Evolutionary conservation across 30 jellyfish, hydroid and myxozoan species (phyloP).

Genomic region (Haliclystus octoradiatus): DNA sequence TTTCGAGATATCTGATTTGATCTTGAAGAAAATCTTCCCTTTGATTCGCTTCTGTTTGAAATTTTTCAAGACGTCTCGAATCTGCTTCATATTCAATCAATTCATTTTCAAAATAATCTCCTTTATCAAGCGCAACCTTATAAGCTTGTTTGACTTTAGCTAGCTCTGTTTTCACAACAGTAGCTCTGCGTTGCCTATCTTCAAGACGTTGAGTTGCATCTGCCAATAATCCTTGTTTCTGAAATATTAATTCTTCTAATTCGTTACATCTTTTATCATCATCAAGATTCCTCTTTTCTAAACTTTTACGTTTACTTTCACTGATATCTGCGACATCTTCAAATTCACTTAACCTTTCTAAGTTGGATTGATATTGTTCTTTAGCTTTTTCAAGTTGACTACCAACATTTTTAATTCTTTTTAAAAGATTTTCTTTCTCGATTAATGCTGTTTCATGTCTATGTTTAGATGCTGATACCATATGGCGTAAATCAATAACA

Average conservation of each 20-base stretch:
- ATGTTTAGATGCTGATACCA: slow-evolving; percentile 29
- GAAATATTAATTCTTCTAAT: slow-evolving; percentile 53
- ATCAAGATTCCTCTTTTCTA: slow-evolving; percentile 58
- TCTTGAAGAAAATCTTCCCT: slow-evolving; percentile 52
- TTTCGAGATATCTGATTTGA: slow-evolving; percentile 47
- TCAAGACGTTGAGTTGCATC: slow-evolving; percentile 59
- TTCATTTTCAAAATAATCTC: slow-evolving; percentile 51
- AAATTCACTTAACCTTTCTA: slow-evolving; percentile 37
- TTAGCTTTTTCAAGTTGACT: slow-evolving; percentile 48
- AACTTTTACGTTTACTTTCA: slow-evolving; percentile 70
- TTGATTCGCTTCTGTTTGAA: slow-evolving; percentile 36
- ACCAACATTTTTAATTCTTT: slow-evolving; percentile 21
- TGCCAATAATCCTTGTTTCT: slow-evolving; percentile 35
- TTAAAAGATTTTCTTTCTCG: slow-evolving; percentile 51
- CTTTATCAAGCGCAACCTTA: slow-evolving; percentile 35
- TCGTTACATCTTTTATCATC: slow-evolving; percentile 28
- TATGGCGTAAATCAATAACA: slow-evolving; percentile 25
- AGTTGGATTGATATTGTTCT: slow-evolving; percentile 27
- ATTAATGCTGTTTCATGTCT: slow-evolving; percentile 46
- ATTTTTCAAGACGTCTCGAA: slow-evolving; percentile 44
- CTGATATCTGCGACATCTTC: slow-evolving; percentile 49
- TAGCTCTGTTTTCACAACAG: slow-evolving; percentile 33
- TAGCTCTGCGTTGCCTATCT: slow-evolving; percentile 53
- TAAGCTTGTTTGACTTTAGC: slow-evolving; percentile 26
- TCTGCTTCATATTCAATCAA: slow-evolving; percentile 38